phyloP scores from a whole-genome alignment of 2,113 vertebrate species.

The Polyodon spathula region DNA sequence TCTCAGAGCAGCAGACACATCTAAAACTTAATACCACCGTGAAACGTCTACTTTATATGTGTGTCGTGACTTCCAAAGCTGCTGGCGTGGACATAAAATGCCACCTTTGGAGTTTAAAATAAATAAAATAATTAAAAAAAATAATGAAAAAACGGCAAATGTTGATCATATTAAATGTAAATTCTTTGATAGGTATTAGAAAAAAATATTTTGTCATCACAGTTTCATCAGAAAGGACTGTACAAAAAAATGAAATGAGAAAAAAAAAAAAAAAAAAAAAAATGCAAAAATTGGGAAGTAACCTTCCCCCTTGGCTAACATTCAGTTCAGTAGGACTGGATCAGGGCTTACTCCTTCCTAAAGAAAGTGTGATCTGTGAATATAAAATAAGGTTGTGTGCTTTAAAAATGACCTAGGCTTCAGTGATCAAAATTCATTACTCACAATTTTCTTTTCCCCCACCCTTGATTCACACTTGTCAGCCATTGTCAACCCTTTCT shows the following conservation, averaged over 20 bases:
- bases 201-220: not conserved
- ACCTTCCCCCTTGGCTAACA: conserved; percentile 38
- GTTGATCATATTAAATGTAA: too few species aligned
- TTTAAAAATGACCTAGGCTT: conserved; percentile 22
- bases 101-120: too few species aligned
- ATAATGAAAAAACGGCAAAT: too few species aligned
- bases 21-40: too few species aligned
- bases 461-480: not conserved
- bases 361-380: conserved; percentile 7
- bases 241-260: not conserved
- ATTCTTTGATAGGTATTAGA: not conserved
- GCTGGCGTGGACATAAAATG: too few species aligned
- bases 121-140: too few species aligned
- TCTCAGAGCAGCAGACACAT: too few species aligned
- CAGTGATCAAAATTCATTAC: not conserved
- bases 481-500: conserved; percentile 27
- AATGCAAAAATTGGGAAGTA: conserved; percentile 43
- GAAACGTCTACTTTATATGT: too few species aligned
- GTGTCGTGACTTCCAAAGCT: too few species aligned
- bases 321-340: conserved; percentile 60
- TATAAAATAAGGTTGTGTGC: conserved; percentile 39
- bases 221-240: not conserved
- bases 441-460: conserved; percentile 22
- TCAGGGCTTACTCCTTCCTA: conserved; percentile 28
- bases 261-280: not conserved